These are phyloP conservation scores for Cydia fagiglandana DNA, from an alignment of 1,140 invertebrate species.

Conservation along the genomic window DNA sequence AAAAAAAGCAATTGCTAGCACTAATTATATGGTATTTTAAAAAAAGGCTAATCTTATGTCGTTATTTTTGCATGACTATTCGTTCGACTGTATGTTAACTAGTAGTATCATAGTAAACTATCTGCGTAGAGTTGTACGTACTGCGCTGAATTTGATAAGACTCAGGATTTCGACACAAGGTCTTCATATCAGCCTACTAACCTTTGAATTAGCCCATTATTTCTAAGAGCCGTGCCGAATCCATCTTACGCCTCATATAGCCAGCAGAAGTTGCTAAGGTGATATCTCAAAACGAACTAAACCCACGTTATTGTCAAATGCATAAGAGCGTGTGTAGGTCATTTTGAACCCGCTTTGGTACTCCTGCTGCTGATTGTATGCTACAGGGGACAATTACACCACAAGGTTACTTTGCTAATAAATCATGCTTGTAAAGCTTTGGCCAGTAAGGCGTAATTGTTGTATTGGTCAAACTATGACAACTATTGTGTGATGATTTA, in stretches of 20 bases:
- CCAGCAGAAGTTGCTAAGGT: too few relatives aligned
- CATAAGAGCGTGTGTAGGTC: neutral
- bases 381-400: conserved; percentile 13
- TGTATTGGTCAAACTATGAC: conserved; percentile 17
- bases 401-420: conserved; percentile 2
- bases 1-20: too few relatives aligned
- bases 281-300: too few relatives aligned
- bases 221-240: conserved; percentile 19
- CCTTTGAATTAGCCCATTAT: conserved; percentile 19
- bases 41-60: neutral
- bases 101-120: neutral
- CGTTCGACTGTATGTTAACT: too few relatives aligned
- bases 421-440: conserved; percentile 24
- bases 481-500: conserved; percentile 25
- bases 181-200: conserved; percentile 21
- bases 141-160: conserved; percentile 23
- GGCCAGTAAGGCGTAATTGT: conserved; percentile 14
- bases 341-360: neutral
- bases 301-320: neutral
- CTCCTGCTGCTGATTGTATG: neutral
- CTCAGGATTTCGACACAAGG: conserved; percentile 24
- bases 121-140: neutral
- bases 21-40: too few relatives aligned
- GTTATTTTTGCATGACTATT: neutral
- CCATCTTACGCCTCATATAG: conserved; percentile 15